Percentiles rank a stretch among this genome's conserved stretches.
Evolutionary conservation across 1,140 invertebrate species (phyloP).

Genomic region (Proales similis): DNA sequence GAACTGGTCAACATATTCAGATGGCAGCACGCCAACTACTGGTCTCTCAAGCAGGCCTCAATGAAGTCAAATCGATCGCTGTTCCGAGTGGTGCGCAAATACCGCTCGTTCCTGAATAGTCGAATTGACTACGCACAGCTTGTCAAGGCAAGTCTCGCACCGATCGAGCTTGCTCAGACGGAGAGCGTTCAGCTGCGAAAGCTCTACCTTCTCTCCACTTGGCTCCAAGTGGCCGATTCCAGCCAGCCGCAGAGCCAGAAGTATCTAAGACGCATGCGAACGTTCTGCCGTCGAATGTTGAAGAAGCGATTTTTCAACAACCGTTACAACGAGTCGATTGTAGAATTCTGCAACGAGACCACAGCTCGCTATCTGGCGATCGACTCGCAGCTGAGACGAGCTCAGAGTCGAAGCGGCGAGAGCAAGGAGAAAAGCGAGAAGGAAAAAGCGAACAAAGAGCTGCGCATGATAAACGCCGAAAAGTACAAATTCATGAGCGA

Average conservation of each 20-base stretch:
- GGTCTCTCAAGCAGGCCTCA: slow-evolving; percentile 19
- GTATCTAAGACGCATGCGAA: background rate
- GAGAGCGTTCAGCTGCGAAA: background rate
- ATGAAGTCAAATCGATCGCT: slow-evolving; percentile 10
- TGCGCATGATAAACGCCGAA: slow-evolving; percentile 13
- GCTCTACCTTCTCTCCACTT: background rate
- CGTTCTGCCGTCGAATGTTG: background rate
- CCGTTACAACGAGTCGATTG: background rate
- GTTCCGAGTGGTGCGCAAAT: slow-evolving; percentile 11
- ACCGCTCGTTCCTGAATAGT: background rate
- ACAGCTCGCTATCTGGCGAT: background rate
- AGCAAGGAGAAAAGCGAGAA: slow-evolving; percentile 12
- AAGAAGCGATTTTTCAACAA: background rate
- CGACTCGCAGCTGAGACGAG: too few relatives aligned
- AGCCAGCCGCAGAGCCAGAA: too few relatives aligned
- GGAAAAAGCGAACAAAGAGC: slow-evolving; percentile 33
- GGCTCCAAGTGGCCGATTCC: background rate
- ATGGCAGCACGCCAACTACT: slow-evolving; percentile 34
- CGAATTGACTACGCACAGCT: background rate
- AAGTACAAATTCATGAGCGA: slow-evolving; percentile 18
- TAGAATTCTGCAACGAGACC: background rate
- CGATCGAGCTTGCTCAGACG: background rate
- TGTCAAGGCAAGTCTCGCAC: background rate
- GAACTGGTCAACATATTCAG: slow-evolving; percentile 17
- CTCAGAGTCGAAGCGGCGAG: background rate